Evolutionary conservation across 2,113 vertebrate species (phyloP).

Genomic region (Heloderma charlesbogerti): DNA sequence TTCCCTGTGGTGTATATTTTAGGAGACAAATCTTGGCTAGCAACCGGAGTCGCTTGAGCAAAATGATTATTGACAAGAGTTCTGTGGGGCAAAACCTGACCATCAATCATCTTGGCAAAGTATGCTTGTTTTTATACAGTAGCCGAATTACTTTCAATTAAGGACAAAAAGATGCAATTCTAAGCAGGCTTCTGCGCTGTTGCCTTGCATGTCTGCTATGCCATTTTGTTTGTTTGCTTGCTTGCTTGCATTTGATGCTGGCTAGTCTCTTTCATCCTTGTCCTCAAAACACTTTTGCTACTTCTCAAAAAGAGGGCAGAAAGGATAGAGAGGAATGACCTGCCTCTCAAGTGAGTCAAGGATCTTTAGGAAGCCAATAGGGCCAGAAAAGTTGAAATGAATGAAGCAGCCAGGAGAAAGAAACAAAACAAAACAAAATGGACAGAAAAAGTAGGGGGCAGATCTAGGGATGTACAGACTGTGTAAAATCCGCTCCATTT

Average conservation of each 20-base stretch:
- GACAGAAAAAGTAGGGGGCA: not conserved
- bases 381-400: not conserved
- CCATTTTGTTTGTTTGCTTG: too few species aligned
- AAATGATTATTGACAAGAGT: constrained; percentile 17
- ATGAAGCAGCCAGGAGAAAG: not conserved
- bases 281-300: not conserved
- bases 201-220: not conserved
- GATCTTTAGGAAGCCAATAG: not conserved
- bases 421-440: not conserved
- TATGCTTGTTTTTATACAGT: not conserved
- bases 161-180: not conserved
- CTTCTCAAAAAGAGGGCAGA: not conserved
- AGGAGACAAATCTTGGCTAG: not conserved
- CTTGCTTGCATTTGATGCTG: not conserved
- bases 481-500: too few species aligned
- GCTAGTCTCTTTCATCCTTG: not conserved
- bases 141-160: not conserved
- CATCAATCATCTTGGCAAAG: not conserved
- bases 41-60: not conserved
- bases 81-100: not conserved
- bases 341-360: not conserved
- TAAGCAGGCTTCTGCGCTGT: not conserved
- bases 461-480: too few species aligned
- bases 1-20: not conserved
- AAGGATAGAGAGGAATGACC: not conserved